Evolutionary conservation across 1,140 invertebrate species (phyloP), one percentile per base, ranked within the genome.

Genomic region (Caerostris darwini): DNA sequence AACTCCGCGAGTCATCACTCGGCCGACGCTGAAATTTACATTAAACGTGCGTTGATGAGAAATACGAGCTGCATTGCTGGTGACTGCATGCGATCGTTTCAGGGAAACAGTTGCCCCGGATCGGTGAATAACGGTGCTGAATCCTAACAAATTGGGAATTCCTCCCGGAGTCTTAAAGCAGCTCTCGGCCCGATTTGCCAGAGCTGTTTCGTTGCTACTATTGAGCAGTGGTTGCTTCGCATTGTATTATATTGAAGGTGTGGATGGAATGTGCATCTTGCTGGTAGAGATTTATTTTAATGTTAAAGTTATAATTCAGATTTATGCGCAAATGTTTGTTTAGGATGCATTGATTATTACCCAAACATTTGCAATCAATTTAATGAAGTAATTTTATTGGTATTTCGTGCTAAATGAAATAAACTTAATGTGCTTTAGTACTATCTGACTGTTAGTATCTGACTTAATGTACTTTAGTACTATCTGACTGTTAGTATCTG

Each of bases 1-100:
- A 87, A 34, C 58, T 5, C 34, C 12, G 7, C n/a, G 7, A 59
- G 85, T 87, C 61, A 87, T 87, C 85, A 34, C 58, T n/a, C 58
- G 57, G 58, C n/a, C 56, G 57, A 59, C 7, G 58, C 50, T 87
- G 34, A 87, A 87, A 90, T 90, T 90, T 90, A 69, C 88, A 90
- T 90, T 90, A 90, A 90, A 69, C 88, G 57, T 8, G 34, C 88
- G n/a, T 71, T 71, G 85, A 87, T 87, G 54, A 87, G 64, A 87
- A 58, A 59, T 87, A 59, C 34, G 34, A 50, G 19, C 69, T 77
- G 69, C 69, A 77, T 10, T 4, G 69, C 5, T 77, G n/a, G 69
- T 3, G 58, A 50, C 85, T 10, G 14, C 8, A 17, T 54, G 50
- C 7, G 14, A 56, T 17, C 54, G 81, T 56, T 83, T 83, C 50